phyloP scores from a whole-genome alignment of 2,888 invertebrate species.

The Aethes cnicana region DNA sequence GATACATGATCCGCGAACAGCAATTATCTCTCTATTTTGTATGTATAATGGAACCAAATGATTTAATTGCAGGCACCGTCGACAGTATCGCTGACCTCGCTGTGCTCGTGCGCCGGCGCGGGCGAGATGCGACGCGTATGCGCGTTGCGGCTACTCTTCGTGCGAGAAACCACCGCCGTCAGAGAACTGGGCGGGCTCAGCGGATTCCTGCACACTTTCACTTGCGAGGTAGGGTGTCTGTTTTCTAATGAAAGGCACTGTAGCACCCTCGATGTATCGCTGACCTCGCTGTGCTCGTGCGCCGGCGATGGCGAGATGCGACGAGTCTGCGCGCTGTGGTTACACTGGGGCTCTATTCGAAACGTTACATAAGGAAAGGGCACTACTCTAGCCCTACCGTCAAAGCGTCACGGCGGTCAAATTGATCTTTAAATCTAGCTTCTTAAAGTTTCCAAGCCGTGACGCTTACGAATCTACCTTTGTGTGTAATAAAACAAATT shows the following conservation, averaged over 20 bases:
- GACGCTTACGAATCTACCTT: too few relatives aligned
- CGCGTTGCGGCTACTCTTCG: constrained; percentile 96
- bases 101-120: constrained; percentile 86
- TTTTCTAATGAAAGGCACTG: too few relatives aligned
- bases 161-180: constrained; percentile 95
- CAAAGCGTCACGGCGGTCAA: too few relatives aligned
- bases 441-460: too few relatives aligned
- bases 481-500: too few relatives aligned
- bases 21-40: too few relatives aligned
- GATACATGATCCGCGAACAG: too few relatives aligned
- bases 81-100: constrained; percentile 90
- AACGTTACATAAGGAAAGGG: too few relatives aligned
- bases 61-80: constrained; percentile 50
- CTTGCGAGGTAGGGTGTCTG: constrained; percentile 91
- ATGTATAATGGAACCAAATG: background rate
- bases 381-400: too few relatives aligned
- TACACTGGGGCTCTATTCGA: too few relatives aligned
- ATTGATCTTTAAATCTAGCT: too few relatives aligned
- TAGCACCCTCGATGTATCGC: constrained; percentile 83
- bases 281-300: constrained; percentile 91
- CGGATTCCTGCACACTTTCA: constrained; percentile 96
- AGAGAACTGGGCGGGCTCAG: constrained; percentile 94
- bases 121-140: constrained; percentile 92
- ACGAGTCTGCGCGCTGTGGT: constrained; percentile 94
- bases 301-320: constrained; percentile 85